Evolutionary conservation across 1,140 invertebrate species (phyloP).

Genomic region (Steinernema khuongi): DNA sequence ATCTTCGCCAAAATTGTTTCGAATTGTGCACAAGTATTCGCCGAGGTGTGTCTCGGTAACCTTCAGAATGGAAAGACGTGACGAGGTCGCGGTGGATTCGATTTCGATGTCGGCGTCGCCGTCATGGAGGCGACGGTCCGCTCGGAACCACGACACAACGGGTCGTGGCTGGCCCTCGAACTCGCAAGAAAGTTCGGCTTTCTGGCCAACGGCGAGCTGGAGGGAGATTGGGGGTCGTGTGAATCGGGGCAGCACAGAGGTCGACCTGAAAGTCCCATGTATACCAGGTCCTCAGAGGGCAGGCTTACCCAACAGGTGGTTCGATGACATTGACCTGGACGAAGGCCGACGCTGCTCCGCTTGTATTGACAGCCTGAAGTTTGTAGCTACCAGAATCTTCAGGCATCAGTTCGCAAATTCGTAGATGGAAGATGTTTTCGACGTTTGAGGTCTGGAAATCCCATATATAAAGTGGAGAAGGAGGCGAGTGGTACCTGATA

Average conservation of each 20-base stretch:
- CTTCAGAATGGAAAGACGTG: slow-evolving; percentile 25
- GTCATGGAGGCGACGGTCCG: slow-evolving; percentile 33
- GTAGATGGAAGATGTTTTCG: slow-evolving; percentile 40
- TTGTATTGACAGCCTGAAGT: slow-evolving; percentile 44
- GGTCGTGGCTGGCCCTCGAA: slow-evolving; percentile 46
- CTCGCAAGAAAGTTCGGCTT: slow-evolving; percentile 39
- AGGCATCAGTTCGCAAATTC: slow-evolving; percentile 34
- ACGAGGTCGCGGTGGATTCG: slow-evolving; percentile 25
- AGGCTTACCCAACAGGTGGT: not conserved
- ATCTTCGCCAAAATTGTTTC: slow-evolving; percentile 50
- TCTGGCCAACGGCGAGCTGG: slow-evolving; percentile 44
- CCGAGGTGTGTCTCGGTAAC: slow-evolving; percentile 36
- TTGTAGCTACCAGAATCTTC: slow-evolving; percentile 45
- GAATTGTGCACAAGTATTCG: slow-evolving; percentile 51
- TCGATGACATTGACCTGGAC: slow-evolving; percentile 33
- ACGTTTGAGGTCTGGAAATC: slow-evolving; percentile 41
- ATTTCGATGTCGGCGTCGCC: slow-evolving; percentile 32
- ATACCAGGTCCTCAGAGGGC: not conserved
- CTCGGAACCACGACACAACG: slow-evolving; percentile 45
- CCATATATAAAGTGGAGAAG: not conserved
- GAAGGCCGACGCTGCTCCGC: slow-evolving; percentile 31
- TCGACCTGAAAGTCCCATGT: slow-evolving; percentile 3
- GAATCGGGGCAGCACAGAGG: slow-evolving; percentile 36
- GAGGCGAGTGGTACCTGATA: slow-evolving; percentile 33
- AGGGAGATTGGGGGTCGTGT: slow-evolving; percentile 41